Evolutionary conservation across 2,888 invertebrate species (phyloP), one percentile per base, ranked within the genome.

Genomic region (Drosophila sordidula): DNA sequence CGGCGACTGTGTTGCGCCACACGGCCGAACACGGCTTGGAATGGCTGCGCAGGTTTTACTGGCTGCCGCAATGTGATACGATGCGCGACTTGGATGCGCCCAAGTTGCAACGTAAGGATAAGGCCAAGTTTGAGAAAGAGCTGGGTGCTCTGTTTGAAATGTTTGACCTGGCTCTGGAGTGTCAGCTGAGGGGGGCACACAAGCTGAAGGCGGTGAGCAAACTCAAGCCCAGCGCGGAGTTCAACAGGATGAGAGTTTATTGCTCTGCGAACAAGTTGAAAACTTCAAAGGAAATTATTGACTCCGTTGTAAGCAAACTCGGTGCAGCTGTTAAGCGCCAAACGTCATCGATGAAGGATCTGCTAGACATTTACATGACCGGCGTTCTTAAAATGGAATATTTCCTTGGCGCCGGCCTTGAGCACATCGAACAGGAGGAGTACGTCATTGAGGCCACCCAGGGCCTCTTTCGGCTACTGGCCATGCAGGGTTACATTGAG

Each of bases 11-110:
- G 1, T 67, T 92, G 4, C 87, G 91, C 0, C 71, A 71, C 16
- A 89, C 91, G 0, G 83, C 91, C 0, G 64, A 73, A 0, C 90
- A 90, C 52, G 92, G 92, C 42, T 16, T 92, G 9, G 78, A 83
- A 0, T 92, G 92, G 92, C 49, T 92, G n/a, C 86, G 89, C 6
- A 82, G 79, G 0, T 92, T 87, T 56, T 92, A 92, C 61, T 92
- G 92, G 92, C 66, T 75, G 2, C 71, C 81, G 0, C 91, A 92
- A 22, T 62, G 63, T 0, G 75, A 79, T 4, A 73, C 63, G 1
- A 90, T 92, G 84, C 54, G 50, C 1, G 83, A 91, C 69, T 82
- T 91, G 2, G 85, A 89, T 26, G 89, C 88, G 0, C 76, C 70
- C 0, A 70, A 84, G 11, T 71, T 92, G 32, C 81, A 90, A 14